Conservation (phyloP, 1,140 invertebrate genomes). For the Aphelinus atriplicis region DNA sequence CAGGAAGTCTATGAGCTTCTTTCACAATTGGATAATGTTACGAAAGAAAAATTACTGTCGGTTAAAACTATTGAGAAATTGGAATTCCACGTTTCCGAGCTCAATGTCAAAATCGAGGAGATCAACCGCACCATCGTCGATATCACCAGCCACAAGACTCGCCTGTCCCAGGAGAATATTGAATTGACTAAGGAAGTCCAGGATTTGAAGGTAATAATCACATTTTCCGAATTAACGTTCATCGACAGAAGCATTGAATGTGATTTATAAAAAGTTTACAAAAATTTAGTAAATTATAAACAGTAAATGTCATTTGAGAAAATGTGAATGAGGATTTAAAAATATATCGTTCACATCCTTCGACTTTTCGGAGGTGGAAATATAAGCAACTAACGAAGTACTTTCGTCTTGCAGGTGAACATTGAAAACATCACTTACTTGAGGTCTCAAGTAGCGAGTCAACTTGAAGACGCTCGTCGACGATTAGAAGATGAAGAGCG, state of each 20-base stretch:
- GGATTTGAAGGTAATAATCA: conserved; percentile 82
- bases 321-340: too few relatives aligned
- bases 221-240: not conserved
- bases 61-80: conserved; percentile 90
- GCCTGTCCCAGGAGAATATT: conserved; percentile 91
- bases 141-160: conserved; percentile 90
- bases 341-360: too few relatives aligned
- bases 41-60: conserved; percentile 89
- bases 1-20: conserved; percentile 95
- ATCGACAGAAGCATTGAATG: too few relatives aligned
- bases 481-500: conserved; percentile 95
- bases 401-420: conserved; percentile 71
- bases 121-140: conserved; percentile 93
- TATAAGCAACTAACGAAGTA: too few relatives aligned
- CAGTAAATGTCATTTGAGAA: too few relatives aligned
- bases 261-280: too few relatives aligned
- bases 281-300: not conserved
- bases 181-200: conserved; percentile 93
- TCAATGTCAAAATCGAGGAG: conserved; percentile 94
- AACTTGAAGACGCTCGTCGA: conserved; percentile 92
- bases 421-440: conserved; percentile 92
- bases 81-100: conserved; percentile 87
- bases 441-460: conserved; percentile 85
- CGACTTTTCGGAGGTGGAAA: not conserved
- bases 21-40: conserved; percentile 90